A percentile compares a stretch with the other conserved stretches of the same genome.
Evolutionary conservation across 2,797 vertebrate genomes (phyloP).

Genomic region (Cuniculus paca): DNA sequence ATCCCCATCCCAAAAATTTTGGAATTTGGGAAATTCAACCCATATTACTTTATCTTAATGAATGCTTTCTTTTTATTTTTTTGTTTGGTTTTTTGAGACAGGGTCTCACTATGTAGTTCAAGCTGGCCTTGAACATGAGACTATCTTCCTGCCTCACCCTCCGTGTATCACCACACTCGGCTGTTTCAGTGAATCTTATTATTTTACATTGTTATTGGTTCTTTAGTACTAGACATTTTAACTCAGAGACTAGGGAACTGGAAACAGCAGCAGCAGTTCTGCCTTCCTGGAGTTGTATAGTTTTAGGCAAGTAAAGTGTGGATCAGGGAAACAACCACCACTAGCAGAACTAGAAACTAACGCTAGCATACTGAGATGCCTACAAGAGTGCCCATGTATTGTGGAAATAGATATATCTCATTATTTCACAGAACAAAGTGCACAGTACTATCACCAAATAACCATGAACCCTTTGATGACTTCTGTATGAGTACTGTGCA

Average conservation of each 20-base stretch:
- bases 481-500: neutral
- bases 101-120: neutral
- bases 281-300: neutral
- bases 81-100: neutral
- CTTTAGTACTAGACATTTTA: neutral
- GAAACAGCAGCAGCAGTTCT: neutral
- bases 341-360: neutral
- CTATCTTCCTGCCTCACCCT: neutral
- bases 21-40: neutral
- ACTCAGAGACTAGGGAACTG: neutral
- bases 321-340: neutral
- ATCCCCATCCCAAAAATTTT: neutral
- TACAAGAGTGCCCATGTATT: neutral
- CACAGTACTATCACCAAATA: neutral
- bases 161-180: neutral
- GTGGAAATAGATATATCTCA: neutral
- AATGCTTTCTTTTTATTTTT: neutral
- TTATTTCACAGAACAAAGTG: neutral
- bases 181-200: neutral
- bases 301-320: neutral
- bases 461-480: neutral
- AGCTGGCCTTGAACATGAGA: neutral
- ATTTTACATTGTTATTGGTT: neutral
- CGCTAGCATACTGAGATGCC: neutral
- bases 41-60: neutral